A percentile compares a stretch with the other conserved stretches of the same genome.
Conservation (phyloP, 1,140 invertebrate species). For the Microvelia longipes region DNA sequence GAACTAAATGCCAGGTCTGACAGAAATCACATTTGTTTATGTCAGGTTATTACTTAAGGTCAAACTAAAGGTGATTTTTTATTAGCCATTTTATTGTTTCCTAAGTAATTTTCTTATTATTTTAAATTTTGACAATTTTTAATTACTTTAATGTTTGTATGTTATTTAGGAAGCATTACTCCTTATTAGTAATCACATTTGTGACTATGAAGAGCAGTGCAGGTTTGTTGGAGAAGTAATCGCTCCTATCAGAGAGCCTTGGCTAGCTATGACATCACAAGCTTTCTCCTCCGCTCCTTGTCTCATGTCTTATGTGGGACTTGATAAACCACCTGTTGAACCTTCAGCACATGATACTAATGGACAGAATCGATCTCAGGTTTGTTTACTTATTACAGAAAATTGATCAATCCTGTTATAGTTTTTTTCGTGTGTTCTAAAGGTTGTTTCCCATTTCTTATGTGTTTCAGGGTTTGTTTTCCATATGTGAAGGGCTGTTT, state of each 20-base stretch:
- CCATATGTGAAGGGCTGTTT: too few species aligned
- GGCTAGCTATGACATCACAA: slow-evolving; percentile 38
- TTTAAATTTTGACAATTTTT: too few species aligned
- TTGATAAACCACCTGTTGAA: slow-evolving; percentile 51
- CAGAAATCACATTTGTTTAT: too few species aligned
- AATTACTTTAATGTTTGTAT: background rate
- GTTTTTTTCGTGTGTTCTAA: too few species aligned
- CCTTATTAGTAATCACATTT: slow-evolving; percentile 74
- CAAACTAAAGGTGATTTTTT: too few species aligned
- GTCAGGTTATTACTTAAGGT: too few species aligned
- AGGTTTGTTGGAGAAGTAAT: slow-evolving; percentile 66
- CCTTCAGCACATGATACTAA: slow-evolving; percentile 41
- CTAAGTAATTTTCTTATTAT: too few species aligned
- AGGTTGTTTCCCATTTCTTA: too few species aligned
- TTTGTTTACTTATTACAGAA: slow-evolving; percentile 5
- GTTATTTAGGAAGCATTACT: slow-evolving; percentile 50
- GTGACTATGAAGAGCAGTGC: slow-evolving; percentile 71
- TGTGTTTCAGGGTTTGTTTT: too few species aligned
- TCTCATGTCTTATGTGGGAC: slow-evolving; percentile 60
- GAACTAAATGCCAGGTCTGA: too few species aligned
- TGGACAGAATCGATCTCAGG: slow-evolving; percentile 33
- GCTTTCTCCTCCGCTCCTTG: slow-evolving; percentile 44
- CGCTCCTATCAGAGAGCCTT: slow-evolving; percentile 41
- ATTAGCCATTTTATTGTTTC: too few species aligned
- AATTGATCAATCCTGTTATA: too few species aligned